phyloP scores from a whole-genome alignment of 2,888 invertebrate genomes.

The Apoderus coryli region DNA sequence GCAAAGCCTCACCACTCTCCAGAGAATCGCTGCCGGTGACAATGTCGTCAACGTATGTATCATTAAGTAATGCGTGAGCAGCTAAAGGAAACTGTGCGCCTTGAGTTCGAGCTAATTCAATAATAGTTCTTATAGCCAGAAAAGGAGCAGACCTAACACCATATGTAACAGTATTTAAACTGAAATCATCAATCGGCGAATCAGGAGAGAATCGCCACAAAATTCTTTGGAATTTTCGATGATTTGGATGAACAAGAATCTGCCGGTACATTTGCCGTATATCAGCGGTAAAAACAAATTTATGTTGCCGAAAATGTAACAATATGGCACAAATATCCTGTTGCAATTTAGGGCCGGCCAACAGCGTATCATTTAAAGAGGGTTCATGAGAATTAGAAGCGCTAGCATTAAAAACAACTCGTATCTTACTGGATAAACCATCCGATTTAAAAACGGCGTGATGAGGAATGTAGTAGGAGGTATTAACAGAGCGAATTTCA shows the following conservation, averaged over 20 bases:
- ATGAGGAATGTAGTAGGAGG: too few species aligned
- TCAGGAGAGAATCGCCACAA: slow-evolving; percentile 8
- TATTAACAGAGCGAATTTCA: too few species aligned
- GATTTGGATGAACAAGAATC: slow-evolving; percentile 5
- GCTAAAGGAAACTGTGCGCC: slow-evolving; percentile 5
- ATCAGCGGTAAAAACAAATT: slow-evolving; percentile 5
- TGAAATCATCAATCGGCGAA: slow-evolving; percentile 4
- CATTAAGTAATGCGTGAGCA: slow-evolving; percentile 6
- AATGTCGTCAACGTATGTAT: slow-evolving; percentile 9
- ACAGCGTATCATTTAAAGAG: slow-evolving; percentile 7
- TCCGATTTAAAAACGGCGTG: too few species aligned
- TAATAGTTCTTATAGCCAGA: slow-evolving; percentile 8
- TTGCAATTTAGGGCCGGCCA: slow-evolving; percentile 10
- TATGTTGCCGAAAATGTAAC: slow-evolving; percentile 2
- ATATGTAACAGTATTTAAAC: slow-evolving; percentile 6
- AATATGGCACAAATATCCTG: slow-evolving; percentile 6
- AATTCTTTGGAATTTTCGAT: slow-evolving; percentile 5
- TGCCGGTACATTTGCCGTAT: slow-evolving; percentile 7
- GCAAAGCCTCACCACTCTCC: slow-evolving; percentile 6
- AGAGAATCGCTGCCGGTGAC: slow-evolving; percentile 7
- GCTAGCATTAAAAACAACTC: slow-evolving; percentile 9
- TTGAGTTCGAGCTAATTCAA: slow-evolving; percentile 6
- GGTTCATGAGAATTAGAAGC: slow-evolving; percentile 1
- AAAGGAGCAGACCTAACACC: slow-evolving; percentile 8
- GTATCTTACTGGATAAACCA: slow-evolving; percentile 5